Evolutionary conservation across 2,888 invertebrate genomes (phyloP), one percentile per base, ranked within the genome.

Genomic region (Baronia brevicornis): DNA sequence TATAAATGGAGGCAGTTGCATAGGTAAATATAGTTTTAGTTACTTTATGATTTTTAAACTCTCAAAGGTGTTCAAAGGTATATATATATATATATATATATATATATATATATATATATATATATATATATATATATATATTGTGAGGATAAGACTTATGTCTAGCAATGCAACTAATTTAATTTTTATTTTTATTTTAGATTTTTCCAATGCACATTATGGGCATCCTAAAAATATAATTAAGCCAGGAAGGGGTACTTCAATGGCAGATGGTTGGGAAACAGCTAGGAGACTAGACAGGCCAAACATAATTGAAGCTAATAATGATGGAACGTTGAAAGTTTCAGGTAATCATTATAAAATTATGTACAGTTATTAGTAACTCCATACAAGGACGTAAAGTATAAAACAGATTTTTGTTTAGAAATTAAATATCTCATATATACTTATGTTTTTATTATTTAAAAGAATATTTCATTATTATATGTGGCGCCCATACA

Each of bases 231-330:
- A 80, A 10, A 89, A 89, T 48, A 68, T 89, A 39, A 86, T 89
- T 27, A 82, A 86, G 39, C 82, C 85, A 0, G 72, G 71, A 32
- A 77, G 73, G 38, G 79, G 86, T 15, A 46, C 62, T 3, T 75
- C 75, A 27, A 89, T 89, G 88, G 84, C 79, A 1, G 89, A 89
- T 41, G 89, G 89, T 1, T 90, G 89, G 90, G 89, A 90, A 55
- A 90, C 89, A 0, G 89, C 89, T 0, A 63, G 89, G 32, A 67
- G 88, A 28, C 61, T 87, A 3, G 88, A 89, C 51, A 70, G 89
- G 41, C 89, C 89, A 0, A 71, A 86, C 24, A 58, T 88, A 8
- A 73, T 90, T 9, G 67, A 84, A 51, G 68, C 78, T 9, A 85
- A 86, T 38, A 70, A 71, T 1, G 75, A 84, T 40, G 88, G 88